These are phyloP conservation scores for Pseudochirops cupreus DNA, from an alignment of 2,797 vertebrate species.

Conservation along the genomic window DNA sequence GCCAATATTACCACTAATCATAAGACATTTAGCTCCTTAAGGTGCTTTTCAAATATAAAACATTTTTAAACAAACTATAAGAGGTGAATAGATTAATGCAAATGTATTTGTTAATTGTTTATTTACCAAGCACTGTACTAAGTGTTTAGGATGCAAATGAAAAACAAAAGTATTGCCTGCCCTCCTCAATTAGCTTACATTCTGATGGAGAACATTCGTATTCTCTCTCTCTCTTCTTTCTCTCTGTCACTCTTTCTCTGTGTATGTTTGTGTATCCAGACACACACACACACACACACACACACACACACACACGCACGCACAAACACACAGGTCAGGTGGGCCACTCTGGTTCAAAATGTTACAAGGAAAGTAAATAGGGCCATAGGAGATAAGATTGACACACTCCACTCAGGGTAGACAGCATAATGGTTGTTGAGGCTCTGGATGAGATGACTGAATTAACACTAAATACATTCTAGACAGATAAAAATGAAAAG, in stretches of 20 bases:
- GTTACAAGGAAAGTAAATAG: neutral
- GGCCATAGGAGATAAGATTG: neutral
- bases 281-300: too few relatives aligned
- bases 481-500: too few relatives aligned
- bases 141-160: neutral
- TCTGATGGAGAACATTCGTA: neutral
- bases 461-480: neutral
- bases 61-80: neutral
- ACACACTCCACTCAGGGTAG: neutral
- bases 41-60: slow-evolving; percentile 37
- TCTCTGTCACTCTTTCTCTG: neutral
- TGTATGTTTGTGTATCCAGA: neutral
- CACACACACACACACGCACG: too few relatives aligned
- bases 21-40: slow-evolving; percentile 41
- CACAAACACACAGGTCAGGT: too few relatives aligned
- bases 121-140: neutral
- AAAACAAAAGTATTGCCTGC: neutral
- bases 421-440: neutral
- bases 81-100: neutral
- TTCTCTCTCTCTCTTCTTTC: neutral
- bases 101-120: neutral
- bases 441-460: neutral
- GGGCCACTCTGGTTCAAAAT: neutral
- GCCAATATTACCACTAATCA: slow-evolving; percentile 7
- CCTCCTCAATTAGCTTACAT: neutral